Evolutionary conservation across 1,140 invertebrate genomes (phyloP), one percentile per base, ranked within the genome.

Genomic region (Nephila pilipes): DNA sequence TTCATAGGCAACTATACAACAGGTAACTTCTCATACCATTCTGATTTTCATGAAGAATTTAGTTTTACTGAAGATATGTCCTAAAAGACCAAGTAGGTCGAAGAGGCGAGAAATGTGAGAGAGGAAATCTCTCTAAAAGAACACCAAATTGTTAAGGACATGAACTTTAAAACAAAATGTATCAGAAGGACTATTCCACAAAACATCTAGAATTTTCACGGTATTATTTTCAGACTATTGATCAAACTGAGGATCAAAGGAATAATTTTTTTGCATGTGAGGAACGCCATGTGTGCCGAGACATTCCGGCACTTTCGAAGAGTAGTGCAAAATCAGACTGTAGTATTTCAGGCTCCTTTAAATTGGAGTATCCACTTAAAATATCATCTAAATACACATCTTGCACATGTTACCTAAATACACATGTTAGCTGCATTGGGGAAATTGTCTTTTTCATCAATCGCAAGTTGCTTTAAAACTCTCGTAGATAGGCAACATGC

Each of bases 11-110:
- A 25, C 36, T 20, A 1, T n/a, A n/a, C 10, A 20, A 22, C 2
- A n/a, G 58, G 58, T 57, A 63, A 16, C 16, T 10, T n/a, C 6
- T 87, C 29, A 29, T 38, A 6, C 58, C 85, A 87, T 0, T 87
- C 58, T 65, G 38, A 46, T 36, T 87, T 87, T 10, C 16, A 87
- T 46, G 46, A 87, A 87, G 2, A 65, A 57, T 87, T 63, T 87
- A 5, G 2, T 29, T 63, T 65, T 87, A 18, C 46, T 87, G 32
- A 65, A 38, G 12, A 38, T 12, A 22, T 58, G 58, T 25, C 58
- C 57, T 20, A 87, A 20, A 6, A 87, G 32, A 6, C 85, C 58
- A 32, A 60, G 85, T 16, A 14, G 58, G 32, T 87, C 58, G 38
- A 63, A 87, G 1, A 63, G 1, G 16, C 58, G 57, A 2, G 29